Evolutionary conservation across 2,888 invertebrate genomes (phyloP).

Genomic region (Metacarcinus magister): DNA sequence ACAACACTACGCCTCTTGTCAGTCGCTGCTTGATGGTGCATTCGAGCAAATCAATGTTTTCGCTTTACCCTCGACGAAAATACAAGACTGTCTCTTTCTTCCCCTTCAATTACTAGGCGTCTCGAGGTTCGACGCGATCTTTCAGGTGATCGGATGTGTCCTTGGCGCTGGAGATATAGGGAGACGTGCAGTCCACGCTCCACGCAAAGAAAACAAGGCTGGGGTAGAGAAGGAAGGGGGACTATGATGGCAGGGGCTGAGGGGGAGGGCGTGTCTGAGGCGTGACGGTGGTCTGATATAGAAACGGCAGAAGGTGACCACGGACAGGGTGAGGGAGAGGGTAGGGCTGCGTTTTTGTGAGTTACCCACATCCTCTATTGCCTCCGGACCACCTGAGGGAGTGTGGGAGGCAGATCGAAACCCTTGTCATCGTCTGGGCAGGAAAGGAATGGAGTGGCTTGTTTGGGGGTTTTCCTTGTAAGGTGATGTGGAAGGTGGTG

Average conservation of each 20-base stretch:
- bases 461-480: neutral
- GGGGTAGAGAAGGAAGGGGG: neutral
- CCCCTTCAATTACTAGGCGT: conserved; percentile 3
- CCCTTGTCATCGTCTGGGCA: neutral
- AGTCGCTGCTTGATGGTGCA: neutral
- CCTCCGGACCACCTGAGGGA: neutral
- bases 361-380: neutral
- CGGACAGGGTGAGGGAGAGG: neutral
- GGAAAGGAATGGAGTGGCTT: neutral
- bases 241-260: neutral
- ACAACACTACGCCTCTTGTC: neutral
- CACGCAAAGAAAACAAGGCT: neutral
- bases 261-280: neutral
- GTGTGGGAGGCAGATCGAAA: neutral
- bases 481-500: neutral
- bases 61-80: neutral
- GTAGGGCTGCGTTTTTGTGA: neutral
- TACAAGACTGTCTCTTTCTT: neutral
- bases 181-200: neutral
- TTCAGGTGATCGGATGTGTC: neutral
- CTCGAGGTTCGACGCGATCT: neutral
- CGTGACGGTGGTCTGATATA: neutral
- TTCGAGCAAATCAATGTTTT: neutral
- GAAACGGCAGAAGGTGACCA: neutral
- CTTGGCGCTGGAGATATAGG: neutral